A percentile compares a stretch with the other conserved stretches of the same genome.
Evolutionary conservation across 2,888 invertebrate species (phyloP).

Genomic region (Polylopha cassiicola): DNA sequence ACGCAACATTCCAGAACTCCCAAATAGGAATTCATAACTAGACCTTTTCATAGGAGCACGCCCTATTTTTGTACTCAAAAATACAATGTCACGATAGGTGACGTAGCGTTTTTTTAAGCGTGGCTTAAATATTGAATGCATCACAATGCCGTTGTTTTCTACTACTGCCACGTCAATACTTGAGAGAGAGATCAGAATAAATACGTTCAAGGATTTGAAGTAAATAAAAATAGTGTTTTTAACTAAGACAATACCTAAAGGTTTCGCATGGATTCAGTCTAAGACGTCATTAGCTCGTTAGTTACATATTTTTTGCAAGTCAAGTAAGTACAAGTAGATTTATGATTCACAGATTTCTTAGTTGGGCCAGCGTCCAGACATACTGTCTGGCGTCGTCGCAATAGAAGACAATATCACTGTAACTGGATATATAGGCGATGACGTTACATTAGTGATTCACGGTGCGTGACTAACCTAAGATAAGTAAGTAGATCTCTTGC

Average conservation of each 20-base stretch:
- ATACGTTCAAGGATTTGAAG: too few species aligned
- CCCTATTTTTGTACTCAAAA: slow-evolving; percentile 2
- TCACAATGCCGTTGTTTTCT: slow-evolving; percentile 15
- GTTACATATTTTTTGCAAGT: too few species aligned
- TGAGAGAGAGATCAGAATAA: too few species aligned
- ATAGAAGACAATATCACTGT: slow-evolving; percentile 8
- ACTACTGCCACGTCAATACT: too few species aligned
- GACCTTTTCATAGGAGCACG: slow-evolving; percentile 5
- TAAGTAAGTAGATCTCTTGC: slow-evolving; percentile 8
- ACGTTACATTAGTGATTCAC: slow-evolving; percentile 7
- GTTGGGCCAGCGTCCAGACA: too few species aligned
- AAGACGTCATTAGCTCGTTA: too few species aligned
- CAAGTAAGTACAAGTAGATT: too few species aligned
- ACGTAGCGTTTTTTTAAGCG: slow-evolving; percentile 17
- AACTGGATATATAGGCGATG: slow-evolving; percentile 14
- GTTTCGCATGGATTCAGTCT: too few species aligned
- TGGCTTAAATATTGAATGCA: slow-evolving; percentile 12
- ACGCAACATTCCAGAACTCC: slow-evolving; percentile 6
- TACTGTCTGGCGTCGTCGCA: slow-evolving; percentile 4
- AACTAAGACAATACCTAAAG: too few species aligned
- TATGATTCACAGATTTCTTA: too few species aligned
- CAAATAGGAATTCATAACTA: slow-evolving; percentile 15
- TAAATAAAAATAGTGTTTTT: too few species aligned
- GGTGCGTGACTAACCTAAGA: slow-evolving; percentile 5
- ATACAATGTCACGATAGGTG: slow-evolving; percentile 15